Percentiles rank a stretch among this genome's conserved stretches.
These are phyloP conservation scores for Cephus nigrinus DNA, from an alignment of 2,888 invertebrate genomes.

Conservation along the genomic window DNA sequence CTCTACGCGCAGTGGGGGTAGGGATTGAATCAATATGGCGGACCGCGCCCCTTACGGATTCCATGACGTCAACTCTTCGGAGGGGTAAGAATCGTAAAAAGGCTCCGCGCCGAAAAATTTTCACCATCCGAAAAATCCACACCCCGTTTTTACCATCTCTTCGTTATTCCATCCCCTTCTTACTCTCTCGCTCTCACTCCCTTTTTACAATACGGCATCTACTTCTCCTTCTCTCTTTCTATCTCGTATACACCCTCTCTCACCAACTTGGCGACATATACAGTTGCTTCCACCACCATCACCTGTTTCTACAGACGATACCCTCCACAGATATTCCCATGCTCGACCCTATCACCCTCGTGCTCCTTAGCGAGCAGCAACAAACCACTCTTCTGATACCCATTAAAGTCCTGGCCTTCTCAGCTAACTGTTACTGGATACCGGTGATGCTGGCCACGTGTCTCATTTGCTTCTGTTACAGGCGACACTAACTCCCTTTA, in stretches of 20 bases:
- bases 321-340: no score
- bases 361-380: no score
- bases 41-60: conserved; percentile 53
- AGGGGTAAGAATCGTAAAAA: conserved; percentile 11
- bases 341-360: no score
- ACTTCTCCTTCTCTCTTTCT: not conserved
- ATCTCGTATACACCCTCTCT: not conserved
- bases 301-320: no score
- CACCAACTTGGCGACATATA: not conserved
- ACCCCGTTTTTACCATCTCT: no score
- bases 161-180: not conserved
- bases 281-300: not conserved
- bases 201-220: not conserved
- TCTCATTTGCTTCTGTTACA: no score
- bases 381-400: no score
- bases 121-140: not conserved
- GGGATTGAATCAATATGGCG: conserved; percentile 53
- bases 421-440: no score
- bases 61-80: conserved; percentile 46
- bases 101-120: conserved; percentile 10
- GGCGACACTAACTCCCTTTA: no score
- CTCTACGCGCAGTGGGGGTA: conserved; percentile 24
- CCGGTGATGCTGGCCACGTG: no score
- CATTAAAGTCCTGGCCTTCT: no score
- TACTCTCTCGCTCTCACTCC: not conserved